These are phyloP conservation scores for Brevipalpus yothersi DNA, from an alignment of 1,140 invertebrate species.

Conservation along the genomic window DNA sequence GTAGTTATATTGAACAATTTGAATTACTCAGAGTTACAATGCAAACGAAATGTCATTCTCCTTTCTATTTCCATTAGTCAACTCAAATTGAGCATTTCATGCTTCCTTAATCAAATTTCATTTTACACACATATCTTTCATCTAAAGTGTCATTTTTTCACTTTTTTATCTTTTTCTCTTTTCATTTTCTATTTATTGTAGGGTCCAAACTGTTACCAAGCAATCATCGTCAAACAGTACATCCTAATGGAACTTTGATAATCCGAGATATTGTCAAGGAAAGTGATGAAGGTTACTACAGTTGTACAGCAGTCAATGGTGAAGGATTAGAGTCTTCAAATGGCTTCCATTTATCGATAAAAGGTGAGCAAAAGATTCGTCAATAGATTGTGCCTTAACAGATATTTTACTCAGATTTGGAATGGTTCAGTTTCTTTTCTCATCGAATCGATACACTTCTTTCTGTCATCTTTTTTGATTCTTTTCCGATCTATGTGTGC, in stretches of 20 bases:
- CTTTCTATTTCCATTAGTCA: neutral
- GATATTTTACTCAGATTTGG: too few relatives aligned
- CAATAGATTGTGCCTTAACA: too few relatives aligned
- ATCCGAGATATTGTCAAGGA: slow-evolving; percentile 74
- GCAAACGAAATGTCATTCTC: too few relatives aligned
- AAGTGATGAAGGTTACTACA: slow-evolving; percentile 78
- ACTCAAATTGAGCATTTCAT: too few relatives aligned
- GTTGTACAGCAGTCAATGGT: slow-evolving; percentile 67
- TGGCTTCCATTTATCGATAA: neutral
- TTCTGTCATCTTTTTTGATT: neutral
- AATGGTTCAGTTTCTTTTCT: too few relatives aligned
- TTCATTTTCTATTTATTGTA: slow-evolving; percentile 15
- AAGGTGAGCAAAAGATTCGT: neutral
- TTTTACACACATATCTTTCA: neutral
- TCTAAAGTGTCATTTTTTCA: neutral
- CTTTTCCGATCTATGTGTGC: too few relatives aligned
- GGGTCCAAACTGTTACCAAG: slow-evolving; percentile 52
- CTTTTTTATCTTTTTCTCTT: neutral
- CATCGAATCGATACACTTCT: too few relatives aligned
- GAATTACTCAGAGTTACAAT: too few relatives aligned
- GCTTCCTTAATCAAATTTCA: neutral
- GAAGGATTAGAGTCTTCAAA: slow-evolving; percentile 29
- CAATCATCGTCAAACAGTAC: slow-evolving; percentile 79
- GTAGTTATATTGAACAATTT: too few relatives aligned
- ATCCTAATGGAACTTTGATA: slow-evolving; percentile 70